Evolutionary conservation across 2,113 vertebrate genomes (phyloP).

Genomic region (Promerops cafer): DNA sequence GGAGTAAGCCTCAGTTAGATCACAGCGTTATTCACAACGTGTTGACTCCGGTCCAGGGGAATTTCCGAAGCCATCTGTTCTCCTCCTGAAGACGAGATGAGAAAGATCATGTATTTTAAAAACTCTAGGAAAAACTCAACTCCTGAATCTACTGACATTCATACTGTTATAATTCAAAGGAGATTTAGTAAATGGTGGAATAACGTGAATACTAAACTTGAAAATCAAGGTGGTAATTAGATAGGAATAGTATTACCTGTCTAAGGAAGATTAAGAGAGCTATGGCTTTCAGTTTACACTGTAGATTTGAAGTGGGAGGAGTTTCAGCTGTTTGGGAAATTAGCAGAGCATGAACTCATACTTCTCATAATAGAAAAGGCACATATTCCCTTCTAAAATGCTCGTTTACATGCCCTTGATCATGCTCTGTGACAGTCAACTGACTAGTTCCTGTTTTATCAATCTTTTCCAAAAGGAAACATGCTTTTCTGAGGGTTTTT

Average conservation of each 20-base stretch:
- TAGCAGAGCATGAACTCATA: neutral
- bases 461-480: neutral
- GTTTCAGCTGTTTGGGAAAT: neutral
- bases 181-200: neutral
- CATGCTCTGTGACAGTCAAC: neutral
- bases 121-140: neutral
- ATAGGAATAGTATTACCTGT: neutral
- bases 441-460: neutral
- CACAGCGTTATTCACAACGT: neutral
- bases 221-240: neutral
- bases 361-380: neutral
- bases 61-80: neutral
- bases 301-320: neutral
- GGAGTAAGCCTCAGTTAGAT: neutral
- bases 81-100: neutral
- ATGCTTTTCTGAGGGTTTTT: neutral
- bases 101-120: neutral
- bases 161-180: neutral
- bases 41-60: neutral
- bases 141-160: neutral
- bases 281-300: neutral
- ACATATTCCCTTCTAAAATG: neutral
- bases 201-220: neutral
- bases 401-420: fast-evolving
- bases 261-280: neutral